Base-by-base conservation (phyloP, 2,113 vertebrate genomes). In the Hiodon tergisus region DNA sequence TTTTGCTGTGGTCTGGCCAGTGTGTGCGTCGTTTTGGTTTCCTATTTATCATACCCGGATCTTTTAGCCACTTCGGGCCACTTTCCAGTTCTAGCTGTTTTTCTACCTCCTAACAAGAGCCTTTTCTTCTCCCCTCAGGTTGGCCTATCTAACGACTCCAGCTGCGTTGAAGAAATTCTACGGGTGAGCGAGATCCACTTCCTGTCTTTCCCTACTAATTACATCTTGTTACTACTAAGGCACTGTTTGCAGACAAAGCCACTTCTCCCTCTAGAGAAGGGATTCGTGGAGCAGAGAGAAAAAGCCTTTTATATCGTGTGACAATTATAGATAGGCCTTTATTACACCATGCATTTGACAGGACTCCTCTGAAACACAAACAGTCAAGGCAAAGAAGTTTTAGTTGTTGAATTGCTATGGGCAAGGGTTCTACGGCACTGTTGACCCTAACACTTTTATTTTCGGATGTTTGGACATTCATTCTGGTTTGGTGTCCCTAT, bases 111-210 rank as follows among this genome's bases (percentile, higher is more conserved):
- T 77, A 60, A 77, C 54, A 46, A 76, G 16, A 59, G 16, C 55
- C 62, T 68, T 76, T 79, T 81, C 72, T 77, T 85, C 82, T 86
- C 87, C 85, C 85, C 85, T 58, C 90, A 98, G 97, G 95, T 95
- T 88, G 92, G 89, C 82, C 93, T 98, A 84, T 90, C 95, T 79
- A 97, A 90, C 82, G 95, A 98, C 81, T 94, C 97, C 88, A 96
- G 90, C 89, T 97, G 96, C 84, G 97, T 98, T 78, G 97, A 98
- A 85, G 97, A 98, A 90, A 98, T 98, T 88, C 83, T 98, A 73
- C 89, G 95, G 92, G 97, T 98, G 86, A 90, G 95, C 93, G 80
- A 82, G 73, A 78, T 82, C 81, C 77, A 74, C 63, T 87, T 74
- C 77, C 63, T 75, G 78, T 76, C 77, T 81, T 71, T 71, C 14